A percentile compares a stretch with the other conserved stretches of the same genome.
Evolutionary conservation across 2,113 vertebrate genomes (phyloP).

Genomic region (Euleptes europaea): DNA sequence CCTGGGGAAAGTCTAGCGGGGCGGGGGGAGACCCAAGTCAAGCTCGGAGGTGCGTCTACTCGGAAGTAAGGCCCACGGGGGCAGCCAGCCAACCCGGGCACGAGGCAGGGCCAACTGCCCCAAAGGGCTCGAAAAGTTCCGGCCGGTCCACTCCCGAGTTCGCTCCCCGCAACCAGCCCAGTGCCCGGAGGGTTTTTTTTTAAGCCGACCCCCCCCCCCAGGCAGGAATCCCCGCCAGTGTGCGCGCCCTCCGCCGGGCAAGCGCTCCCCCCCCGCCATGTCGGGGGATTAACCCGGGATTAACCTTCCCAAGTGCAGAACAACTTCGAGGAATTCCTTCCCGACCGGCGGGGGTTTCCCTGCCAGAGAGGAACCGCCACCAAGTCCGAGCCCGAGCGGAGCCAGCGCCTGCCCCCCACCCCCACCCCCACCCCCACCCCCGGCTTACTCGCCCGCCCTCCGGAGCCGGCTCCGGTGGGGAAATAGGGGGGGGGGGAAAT

Average conservation of each 20-base stretch:
- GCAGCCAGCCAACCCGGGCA: too few species aligned
- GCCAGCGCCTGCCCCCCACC: neutral
- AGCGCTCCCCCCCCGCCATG: neutral
- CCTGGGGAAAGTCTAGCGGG: neutral
- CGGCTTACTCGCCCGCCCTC: too few species aligned
- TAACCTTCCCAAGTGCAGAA: conserved; percentile 50
- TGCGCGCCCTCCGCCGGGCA: too few species aligned
- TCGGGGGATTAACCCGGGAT: conserved; percentile 62
- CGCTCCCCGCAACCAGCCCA: too few species aligned
- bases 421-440: neutral
- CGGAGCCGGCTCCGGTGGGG: too few species aligned
- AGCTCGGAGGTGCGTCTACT: neutral
- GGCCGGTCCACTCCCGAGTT: too few species aligned
- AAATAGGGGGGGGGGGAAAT: neutral
- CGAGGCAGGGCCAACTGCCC: neutral
- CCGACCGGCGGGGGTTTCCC: neutral
- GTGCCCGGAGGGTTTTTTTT: too few species aligned
- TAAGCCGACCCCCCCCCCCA: neutral
- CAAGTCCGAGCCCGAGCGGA: neutral
- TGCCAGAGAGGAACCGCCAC: neutral
- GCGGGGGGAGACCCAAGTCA: neutral
- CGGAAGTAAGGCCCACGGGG: neutral
- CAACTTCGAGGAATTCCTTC: conserved; percentile 55
- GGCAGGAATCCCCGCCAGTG: neutral
- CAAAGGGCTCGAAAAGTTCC: neutral